phyloP scores from a whole-genome alignment of 2,797 vertebrate species.

The Synaphobranchus kaupii region DNA sequence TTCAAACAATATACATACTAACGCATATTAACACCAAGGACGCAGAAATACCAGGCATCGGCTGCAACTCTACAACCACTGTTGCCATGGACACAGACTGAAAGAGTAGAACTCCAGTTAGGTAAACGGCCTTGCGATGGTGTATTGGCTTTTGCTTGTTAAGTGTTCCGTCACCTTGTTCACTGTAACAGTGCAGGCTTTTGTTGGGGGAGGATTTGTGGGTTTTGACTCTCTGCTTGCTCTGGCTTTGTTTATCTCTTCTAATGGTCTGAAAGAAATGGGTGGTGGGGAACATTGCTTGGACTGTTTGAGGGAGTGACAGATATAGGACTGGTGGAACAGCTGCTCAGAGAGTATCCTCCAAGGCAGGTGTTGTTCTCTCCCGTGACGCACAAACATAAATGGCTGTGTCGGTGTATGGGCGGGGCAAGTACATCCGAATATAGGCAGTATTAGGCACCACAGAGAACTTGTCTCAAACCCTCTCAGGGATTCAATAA shows the following conservation, averaged over 20 bases:
- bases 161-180: conserved; percentile 13
- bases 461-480: conserved; percentile 43
- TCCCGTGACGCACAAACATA: not conserved
- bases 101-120: conserved; percentile 22
- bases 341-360: conserved; percentile 44
- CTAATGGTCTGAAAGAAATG: not conserved
- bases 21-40: not conserved
- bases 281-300: conserved; percentile 26
- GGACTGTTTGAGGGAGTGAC: conserved; percentile 38
- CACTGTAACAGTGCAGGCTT: conserved; percentile 2
- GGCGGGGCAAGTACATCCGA: not conserved
- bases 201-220: not conserved
- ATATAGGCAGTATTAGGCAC: not conserved
- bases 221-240: conserved; percentile 4
- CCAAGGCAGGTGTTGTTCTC: conserved; percentile 47
- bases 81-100: conserved; percentile 27
- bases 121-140: conserved; percentile 22
- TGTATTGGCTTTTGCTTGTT: conserved; percentile 17
- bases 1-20: not conserved
- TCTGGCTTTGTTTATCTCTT: not conserved
- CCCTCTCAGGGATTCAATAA: not conserved
- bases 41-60: not conserved
- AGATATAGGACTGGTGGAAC: conserved; percentile 33
- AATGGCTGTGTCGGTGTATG: not conserved
- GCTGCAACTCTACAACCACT: not conserved